These are phyloP conservation scores for Coregonus clupeaformis DNA, from an alignment of 2,113 vertebrate genomes.

Conservation along the genomic window DNA sequence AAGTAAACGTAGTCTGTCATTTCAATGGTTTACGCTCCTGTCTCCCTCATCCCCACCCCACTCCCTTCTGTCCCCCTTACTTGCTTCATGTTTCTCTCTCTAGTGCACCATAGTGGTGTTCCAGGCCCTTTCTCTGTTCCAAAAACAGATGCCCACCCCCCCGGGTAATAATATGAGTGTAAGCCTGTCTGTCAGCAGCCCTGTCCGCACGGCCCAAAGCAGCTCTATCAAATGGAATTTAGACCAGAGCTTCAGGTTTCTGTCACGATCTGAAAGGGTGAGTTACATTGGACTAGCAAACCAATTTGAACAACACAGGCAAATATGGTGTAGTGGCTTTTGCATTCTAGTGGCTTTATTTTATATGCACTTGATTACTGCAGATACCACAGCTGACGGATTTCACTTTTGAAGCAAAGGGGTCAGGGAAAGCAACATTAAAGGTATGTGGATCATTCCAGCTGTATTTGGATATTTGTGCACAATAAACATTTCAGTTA, in stretches of 20 bases:
- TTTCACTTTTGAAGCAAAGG: background rate
- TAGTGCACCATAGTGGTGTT: constrained; percentile 38
- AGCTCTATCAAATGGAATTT: background rate
- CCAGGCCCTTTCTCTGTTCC: constrained; percentile 42
- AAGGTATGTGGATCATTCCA: background rate
- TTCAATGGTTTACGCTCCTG: background rate
- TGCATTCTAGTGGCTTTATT: background rate
- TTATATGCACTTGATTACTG: background rate
- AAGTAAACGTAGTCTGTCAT: background rate
- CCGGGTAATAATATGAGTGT: background rate
- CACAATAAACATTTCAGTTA: background rate
- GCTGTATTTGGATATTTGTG: background rate
- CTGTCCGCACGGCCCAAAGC: background rate
- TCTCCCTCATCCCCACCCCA: background rate
- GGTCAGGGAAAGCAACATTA: background rate
- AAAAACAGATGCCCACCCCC: background rate
- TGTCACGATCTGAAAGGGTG: constrained; percentile 28
- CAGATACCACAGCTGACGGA: background rate
- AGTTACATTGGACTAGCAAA: background rate
- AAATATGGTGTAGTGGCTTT: background rate
- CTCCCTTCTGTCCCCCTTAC: background rate
- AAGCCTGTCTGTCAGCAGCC: constrained; percentile 1
- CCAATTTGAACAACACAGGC: background rate
- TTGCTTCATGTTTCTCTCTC: background rate
- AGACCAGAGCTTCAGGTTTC: constrained; percentile 14